A percentile compares a stretch with the other conserved stretches of the same genome.
Evolutionary conservation across 2,113 vertebrate species (phyloP).

Genomic region (Motacilla tschutschensis): DNA sequence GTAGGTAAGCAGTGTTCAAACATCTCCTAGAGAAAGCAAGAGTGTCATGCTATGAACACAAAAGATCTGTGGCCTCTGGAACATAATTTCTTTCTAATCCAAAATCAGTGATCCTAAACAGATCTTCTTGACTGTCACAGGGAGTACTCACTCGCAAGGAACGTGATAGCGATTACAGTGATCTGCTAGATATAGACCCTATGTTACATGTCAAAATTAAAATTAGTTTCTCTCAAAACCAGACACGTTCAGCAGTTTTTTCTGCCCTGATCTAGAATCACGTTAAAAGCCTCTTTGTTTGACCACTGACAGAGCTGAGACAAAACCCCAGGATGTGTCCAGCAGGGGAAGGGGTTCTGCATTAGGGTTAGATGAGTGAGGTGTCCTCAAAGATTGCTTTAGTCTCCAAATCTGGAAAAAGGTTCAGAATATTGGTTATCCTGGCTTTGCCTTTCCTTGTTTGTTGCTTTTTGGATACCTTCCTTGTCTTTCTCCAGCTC

Average conservation of each 20-base stretch:
- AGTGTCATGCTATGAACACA: background rate
- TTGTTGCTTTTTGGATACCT: background rate
- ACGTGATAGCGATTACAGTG: background rate
- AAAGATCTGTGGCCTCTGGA: background rate
- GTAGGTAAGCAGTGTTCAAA: background rate
- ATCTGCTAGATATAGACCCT: background rate
- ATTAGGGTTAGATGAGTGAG: background rate
- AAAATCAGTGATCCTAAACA: background rate
- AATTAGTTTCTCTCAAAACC: background rate
- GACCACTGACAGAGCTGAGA: background rate
- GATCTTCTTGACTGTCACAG: background rate
- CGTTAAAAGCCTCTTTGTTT: background rate
- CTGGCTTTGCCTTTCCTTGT: background rate
- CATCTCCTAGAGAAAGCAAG: background rate
- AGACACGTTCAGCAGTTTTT: background rate
- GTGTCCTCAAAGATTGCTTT: background rate
- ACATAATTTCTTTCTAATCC: background rate
- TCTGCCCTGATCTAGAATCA: background rate
- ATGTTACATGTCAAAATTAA: background rate
- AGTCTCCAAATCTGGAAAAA: background rate
- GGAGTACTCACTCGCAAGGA: background rate
- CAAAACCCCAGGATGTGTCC: background rate
- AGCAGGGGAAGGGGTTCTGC: background rate
- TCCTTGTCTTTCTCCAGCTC: slow-evolving; percentile 31
- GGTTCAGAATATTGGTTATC: background rate